These are phyloP conservation scores for Pammene aurita DNA, from an alignment of 2,888 invertebrate genomes.

Conservation along the genomic window DNA sequence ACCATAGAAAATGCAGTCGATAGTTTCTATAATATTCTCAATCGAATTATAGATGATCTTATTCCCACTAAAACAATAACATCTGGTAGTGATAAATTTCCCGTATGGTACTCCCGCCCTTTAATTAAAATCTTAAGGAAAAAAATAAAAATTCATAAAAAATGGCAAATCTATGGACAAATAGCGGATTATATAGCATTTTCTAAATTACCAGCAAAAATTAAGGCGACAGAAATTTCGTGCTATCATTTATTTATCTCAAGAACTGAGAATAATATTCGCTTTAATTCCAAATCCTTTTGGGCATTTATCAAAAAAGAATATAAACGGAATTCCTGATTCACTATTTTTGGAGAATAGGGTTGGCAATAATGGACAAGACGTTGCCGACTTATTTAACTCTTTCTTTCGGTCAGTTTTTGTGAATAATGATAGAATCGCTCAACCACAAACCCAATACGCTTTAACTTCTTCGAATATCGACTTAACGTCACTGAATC, in stretches of 20 bases:
- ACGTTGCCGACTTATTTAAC: background rate
- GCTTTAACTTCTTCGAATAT: no score
- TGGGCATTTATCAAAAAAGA: background rate
- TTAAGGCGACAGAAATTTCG: background rate
- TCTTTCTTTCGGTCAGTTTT: background rate
- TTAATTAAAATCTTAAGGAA: background rate
- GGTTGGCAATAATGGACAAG: background rate
- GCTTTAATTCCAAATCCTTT: background rate
- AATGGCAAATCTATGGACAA: background rate
- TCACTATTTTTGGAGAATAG: background rate
- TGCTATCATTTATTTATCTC: background rate
- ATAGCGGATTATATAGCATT: background rate
- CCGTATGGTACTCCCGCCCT: background rate
- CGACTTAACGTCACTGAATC: background rate
- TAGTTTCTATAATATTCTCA: background rate
- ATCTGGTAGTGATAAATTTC: background rate
- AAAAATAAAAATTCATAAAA: background rate
- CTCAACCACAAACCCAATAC: no score
- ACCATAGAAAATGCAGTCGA: background rate
- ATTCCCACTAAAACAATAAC: background rate
- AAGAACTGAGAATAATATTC: background rate
- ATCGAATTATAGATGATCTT: background rate
- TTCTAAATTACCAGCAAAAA: background rate
- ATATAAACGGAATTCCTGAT: background rate
- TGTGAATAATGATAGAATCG: background rate